A percentile compares a stretch with the other conserved stretches of the same genome.
These are phyloP conservation scores for Myiozetetes cayanensis DNA, from an alignment of 2,113 vertebrate species.

Conservation along the genomic window DNA sequence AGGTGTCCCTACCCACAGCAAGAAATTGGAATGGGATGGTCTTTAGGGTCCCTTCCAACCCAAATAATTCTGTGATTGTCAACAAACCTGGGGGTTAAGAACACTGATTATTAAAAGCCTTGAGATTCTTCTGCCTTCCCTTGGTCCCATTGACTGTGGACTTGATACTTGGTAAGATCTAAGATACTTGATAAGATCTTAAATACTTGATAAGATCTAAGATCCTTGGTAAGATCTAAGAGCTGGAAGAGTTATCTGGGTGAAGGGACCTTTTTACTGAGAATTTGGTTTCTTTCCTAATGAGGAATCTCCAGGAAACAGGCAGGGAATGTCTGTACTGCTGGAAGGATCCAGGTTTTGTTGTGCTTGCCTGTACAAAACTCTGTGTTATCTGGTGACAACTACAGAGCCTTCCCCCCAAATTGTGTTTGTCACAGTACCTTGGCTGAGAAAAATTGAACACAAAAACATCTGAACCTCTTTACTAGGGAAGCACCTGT, in stretches of 20 bases:
- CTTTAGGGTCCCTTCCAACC: neutral
- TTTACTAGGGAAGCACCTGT: neutral
- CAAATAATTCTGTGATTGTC: neutral
- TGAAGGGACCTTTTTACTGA: neutral
- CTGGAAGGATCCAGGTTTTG: neutral
- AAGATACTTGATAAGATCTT: neutral
- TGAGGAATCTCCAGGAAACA: neutral
- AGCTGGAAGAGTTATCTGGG: neutral
- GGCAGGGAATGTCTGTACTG: neutral
- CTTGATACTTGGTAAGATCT: neutral
- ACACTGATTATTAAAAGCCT: rapidly evolving
- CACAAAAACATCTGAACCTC: neutral
- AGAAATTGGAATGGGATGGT: neutral
- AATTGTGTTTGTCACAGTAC: neutral
- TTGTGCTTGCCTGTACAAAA: rapidly evolving
- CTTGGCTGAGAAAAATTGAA: neutral
- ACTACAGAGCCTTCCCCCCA: neutral
- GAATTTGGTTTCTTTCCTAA: neutral
- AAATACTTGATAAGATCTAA: neutral
- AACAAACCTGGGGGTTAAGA: neutral
- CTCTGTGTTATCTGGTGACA: neutral
- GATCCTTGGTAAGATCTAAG: neutral
- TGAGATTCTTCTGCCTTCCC: neutral
- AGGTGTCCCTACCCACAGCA: neutral
- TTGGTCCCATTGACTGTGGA: neutral